Percentiles rank a stretch among this genome's conserved stretches.
Conservation (phyloP, 1,140 invertebrate genomes). For the Notospermus geniculatus region DNA sequence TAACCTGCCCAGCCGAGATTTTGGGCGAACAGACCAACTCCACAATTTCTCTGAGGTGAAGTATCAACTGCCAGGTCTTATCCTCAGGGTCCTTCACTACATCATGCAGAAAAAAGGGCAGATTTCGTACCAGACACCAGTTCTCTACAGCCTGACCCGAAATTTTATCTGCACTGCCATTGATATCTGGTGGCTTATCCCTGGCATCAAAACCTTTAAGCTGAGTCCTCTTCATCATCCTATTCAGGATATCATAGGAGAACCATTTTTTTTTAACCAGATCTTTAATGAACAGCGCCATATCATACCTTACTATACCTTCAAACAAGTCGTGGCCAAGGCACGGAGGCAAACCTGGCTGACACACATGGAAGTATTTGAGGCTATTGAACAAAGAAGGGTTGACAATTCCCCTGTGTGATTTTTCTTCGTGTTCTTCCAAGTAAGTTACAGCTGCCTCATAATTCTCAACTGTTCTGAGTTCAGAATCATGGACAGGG, state of each 20-base stretch:
- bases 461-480: background rate
- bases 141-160: slow-evolving; percentile 2
- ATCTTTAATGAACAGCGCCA: background rate
- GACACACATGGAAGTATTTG: background rate
- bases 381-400: background rate
- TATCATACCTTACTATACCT: slow-evolving; percentile 5
- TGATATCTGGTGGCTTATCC: background rate
- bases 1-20: background rate
- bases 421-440: background rate
- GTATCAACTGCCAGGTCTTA: background rate
- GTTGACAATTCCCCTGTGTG: background rate
- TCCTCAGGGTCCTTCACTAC: slow-evolving; percentile 3
- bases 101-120: background rate
- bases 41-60: background rate
- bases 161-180: slow-evolving; percentile 2
- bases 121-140: slow-evolving; percentile 8
- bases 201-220: background rate
- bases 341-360: background rate
- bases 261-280: slow-evolving; percentile 12
- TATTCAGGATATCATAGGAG: slow-evolving; percentile 5
- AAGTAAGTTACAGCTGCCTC: background rate
- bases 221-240: background rate
- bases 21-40: background rate
- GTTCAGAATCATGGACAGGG: background rate
- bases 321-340: slow-evolving; percentile 1